Evolutionary conservation across 2,113 vertebrate species (phyloP).

Genomic region (Phasianus colchicus): DNA sequence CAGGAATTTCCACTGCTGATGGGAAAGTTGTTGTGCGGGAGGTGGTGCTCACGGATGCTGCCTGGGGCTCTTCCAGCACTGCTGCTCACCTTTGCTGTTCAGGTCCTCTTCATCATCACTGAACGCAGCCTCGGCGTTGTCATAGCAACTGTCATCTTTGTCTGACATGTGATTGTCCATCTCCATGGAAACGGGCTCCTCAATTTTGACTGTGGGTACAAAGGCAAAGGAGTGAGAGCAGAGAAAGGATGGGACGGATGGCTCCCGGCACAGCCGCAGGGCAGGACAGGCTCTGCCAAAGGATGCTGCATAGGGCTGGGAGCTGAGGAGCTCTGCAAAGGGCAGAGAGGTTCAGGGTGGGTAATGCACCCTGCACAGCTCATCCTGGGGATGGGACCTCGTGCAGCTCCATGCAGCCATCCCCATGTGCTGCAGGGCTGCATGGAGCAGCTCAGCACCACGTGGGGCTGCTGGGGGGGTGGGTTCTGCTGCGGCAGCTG

Average conservation of each 20-base stretch:
- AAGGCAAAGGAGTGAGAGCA: not conserved
- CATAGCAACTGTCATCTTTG: constrained; percentile 95
- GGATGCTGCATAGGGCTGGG: too few relatives aligned
- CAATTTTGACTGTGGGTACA: constrained; percentile 85
- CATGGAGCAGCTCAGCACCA: not conserved
- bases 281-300: not conserved
- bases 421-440: not conserved
- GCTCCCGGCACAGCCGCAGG: not conserved
- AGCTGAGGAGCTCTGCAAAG: not conserved
- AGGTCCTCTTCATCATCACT: constrained; percentile 95
- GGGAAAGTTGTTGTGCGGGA: not conserved
- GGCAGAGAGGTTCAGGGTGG: not conserved
- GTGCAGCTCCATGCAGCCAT: rapidly evolving
- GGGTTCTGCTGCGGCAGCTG: not conserved
- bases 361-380: rapidly evolving
- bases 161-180: constrained; percentile 94
- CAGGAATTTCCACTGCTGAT: not conserved
- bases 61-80: too few relatives aligned
- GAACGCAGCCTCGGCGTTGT: constrained; percentile 93
- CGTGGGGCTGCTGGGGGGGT: rapidly evolving
- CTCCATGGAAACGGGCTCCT: constrained; percentile 89
- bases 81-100: constrained; percentile 85
- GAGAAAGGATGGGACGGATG: rapidly evolving
- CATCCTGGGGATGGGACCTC: not conserved
- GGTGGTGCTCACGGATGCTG: not conserved